These are phyloP conservation scores for Chaitophorus viminalis DNA, from an alignment of 2,888 invertebrate genomes.

Conservation along the genomic window DNA sequence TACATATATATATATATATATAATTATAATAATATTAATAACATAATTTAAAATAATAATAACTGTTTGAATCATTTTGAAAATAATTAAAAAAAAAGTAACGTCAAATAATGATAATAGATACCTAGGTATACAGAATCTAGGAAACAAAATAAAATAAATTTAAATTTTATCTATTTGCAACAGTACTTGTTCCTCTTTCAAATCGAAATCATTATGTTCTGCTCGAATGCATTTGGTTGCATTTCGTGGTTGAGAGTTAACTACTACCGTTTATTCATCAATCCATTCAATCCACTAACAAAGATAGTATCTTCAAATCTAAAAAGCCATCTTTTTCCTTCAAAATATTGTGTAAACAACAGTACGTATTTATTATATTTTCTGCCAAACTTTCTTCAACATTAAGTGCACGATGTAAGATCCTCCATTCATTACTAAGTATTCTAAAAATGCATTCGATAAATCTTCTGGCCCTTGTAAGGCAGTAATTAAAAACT, in stretches of 20 bases:
- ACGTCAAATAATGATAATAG: neutral
- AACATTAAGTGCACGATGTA: slow-evolving; percentile 63
- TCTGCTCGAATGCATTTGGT: slow-evolving; percentile 34
- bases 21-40: too few relatives aligned
- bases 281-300: slow-evolving; percentile 31
- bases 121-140: neutral
- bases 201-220: slow-evolving; percentile 36
- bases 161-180: slow-evolving; percentile 31
- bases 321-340: slow-evolving; percentile 56
- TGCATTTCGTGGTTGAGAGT: slow-evolving; percentile 34
- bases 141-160: slow-evolving; percentile 2
- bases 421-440: slow-evolving; percentile 63
- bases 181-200: slow-evolving; percentile 39
- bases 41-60: too few relatives aligned
- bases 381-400: slow-evolving; percentile 48
- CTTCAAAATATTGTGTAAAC: slow-evolving; percentile 62
- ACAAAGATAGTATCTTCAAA: slow-evolving; percentile 53
- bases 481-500: slow-evolving; percentile 58
- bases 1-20: too few relatives aligned
- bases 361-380: slow-evolving; percentile 45
- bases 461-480: slow-evolving; percentile 63
- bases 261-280: slow-evolving; percentile 1
- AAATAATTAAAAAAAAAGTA: too few relatives aligned
- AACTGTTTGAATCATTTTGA: too few relatives aligned
- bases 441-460: slow-evolving; percentile 65